phyloP scores from a whole-genome alignment of 2,888 invertebrate species.

The Agonopterix subpropinquella region DNA sequence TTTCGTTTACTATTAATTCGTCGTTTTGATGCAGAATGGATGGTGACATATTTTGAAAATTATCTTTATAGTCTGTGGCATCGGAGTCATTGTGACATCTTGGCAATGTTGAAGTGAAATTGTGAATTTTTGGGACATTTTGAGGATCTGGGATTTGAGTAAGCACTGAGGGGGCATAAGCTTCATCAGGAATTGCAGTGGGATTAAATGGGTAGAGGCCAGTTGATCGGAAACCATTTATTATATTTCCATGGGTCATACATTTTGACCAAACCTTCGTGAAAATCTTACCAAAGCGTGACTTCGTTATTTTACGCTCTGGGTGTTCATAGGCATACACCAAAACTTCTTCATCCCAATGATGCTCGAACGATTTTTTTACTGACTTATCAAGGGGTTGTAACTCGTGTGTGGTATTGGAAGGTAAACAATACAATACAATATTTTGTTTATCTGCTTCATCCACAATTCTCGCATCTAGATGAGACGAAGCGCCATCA shows the following conservation, averaged over 20 bases:
- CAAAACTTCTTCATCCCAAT: slow-evolving; percentile 3
- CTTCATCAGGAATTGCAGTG: slow-evolving; percentile 10
- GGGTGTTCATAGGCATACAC: neutral
- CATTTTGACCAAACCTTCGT: slow-evolving; percentile 2
- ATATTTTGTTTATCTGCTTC: slow-evolving; percentile 12
- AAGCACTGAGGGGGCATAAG: slow-evolving; percentile 9
- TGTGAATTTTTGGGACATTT: neutral
- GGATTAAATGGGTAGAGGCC: slow-evolving; percentile 12
- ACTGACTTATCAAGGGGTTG: slow-evolving; percentile 16
- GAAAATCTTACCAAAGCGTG: slow-evolving; percentile 1
- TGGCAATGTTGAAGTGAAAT: too few relatives aligned
- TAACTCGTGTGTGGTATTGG: too few relatives aligned
- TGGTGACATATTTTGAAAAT: neutral
- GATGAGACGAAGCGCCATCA: slow-evolving; percentile 12
- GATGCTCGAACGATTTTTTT: slow-evolving; percentile 1
- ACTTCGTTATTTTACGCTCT: slow-evolving; percentile 1
- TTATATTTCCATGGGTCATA: slow-evolving; percentile 14
- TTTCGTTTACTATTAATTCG: too few relatives aligned
- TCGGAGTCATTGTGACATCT: neutral
- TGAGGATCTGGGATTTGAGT: neutral
- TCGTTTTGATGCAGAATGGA: neutral
- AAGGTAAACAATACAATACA: slow-evolving; percentile 11
- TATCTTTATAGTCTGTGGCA: slow-evolving; percentile 2
- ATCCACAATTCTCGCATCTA: slow-evolving; percentile 9
- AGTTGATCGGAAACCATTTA: slow-evolving; percentile 14